Evolutionary conservation across 2,888 invertebrate genomes (phyloP).

Genomic region (Argyra leucocephala): DNA sequence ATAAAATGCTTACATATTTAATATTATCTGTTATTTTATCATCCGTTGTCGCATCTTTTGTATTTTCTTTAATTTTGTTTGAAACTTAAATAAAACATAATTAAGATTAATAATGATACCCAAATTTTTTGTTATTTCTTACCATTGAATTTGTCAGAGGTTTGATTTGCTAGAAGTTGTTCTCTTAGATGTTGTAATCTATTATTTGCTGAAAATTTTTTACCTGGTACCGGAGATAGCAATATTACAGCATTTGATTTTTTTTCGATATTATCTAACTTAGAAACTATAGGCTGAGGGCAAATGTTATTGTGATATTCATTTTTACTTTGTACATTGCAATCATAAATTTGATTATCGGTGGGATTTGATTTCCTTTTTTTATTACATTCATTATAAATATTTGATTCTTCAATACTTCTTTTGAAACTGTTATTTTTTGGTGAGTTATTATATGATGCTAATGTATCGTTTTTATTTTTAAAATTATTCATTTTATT

Average conservation of each 20-base stretch:
- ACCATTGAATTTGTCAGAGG: not conserved
- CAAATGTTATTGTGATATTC: not conserved
- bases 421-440: too few species aligned
- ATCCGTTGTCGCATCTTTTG: not conserved
- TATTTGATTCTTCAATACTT: too few species aligned
- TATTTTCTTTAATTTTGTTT: not conserved
- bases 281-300: not conserved
- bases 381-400: too few species aligned
- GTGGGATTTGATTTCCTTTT: not conserved
- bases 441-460: too few species aligned
- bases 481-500: too few species aligned
- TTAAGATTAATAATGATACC: too few species aligned
- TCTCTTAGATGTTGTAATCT: slow-evolving; percentile 26
- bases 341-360: not conserved
- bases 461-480: too few species aligned
- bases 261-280: not conserved
- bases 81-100: not conserved
- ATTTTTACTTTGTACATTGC: not conserved
- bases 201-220: slow-evolving; percentile 24
- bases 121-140: too few species aligned
- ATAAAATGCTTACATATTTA: too few species aligned
- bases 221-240: not conserved
- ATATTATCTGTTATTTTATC: not conserved
- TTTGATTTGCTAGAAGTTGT: slow-evolving; percentile 6
- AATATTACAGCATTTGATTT: not conserved